Evolutionary conservation across 2,888 invertebrate species (phyloP), one percentile per base, ranked within the genome.

Genomic region (Helicoverpa assulta): DNA sequence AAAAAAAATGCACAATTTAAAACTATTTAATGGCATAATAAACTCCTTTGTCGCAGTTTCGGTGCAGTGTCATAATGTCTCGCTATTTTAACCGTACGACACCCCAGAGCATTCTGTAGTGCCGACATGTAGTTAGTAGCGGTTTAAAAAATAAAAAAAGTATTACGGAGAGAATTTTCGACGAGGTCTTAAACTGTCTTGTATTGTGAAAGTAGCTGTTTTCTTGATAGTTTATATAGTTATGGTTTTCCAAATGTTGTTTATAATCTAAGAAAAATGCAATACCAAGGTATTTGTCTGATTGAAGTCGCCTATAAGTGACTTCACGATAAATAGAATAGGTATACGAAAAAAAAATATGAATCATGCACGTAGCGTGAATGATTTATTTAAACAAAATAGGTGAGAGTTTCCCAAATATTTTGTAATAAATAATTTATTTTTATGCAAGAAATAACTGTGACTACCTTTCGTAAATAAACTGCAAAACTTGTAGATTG

Each of bases 81-180:
- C 40, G 52, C 56, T 68, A 70, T 79, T 73, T 68, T 59, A 67
- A 63, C 62, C 16, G n/a, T 53, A 79, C 67, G 14, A 51, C 47
- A 4, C 76, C 64, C 75, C 29, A 1, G 74, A 52, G 61, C n/a
- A n/a, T 40, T 52, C 54, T 65, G 62, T 57, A 56, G 65, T 65
- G 71, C 14, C n/a, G 59, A 80, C 59, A n/a, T 56, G 62, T 53
- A 63, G 62, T 70, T 62, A 26, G 54, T 10, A 1, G 47, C 29
- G 21, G n/a, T 21, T 47, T 76, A 62, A 76, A 76, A 76, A 80
- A 76, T 80, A 76, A 56, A 72, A 72, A 57, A 5, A 29, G 55
- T 40, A 53, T 59, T 80, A 64, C 21, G 47, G 29, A 40, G 50
- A 12, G 47, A 61, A 75, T 69, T 76, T 80, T 56, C 50, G 60